Percentiles rank a stretch among this genome's conserved stretches.
phyloP scores from a whole-genome alignment of 37 sponge, comb jelly and placozoan species.

The Cladorhizidae sp. region DNA sequence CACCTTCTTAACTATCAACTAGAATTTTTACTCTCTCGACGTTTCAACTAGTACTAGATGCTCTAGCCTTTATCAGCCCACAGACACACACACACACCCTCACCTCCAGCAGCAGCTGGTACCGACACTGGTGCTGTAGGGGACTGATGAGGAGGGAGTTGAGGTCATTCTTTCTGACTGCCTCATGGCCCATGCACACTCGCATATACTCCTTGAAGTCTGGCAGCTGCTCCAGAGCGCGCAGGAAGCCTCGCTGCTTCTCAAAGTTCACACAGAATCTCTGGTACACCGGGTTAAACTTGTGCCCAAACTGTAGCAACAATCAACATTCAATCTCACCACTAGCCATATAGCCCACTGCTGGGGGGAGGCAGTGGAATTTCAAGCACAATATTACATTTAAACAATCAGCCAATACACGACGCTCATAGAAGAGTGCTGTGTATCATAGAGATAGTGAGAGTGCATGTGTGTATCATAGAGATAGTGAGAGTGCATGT shows the following conservation, averaged over 20 bases:
- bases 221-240: slow-evolving; percentile 28
- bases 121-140: slow-evolving; percentile 60
- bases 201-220: slow-evolving; percentile 36
- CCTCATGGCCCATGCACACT: slow-evolving; percentile 19
- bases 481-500: too few species aligned
- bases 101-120: slow-evolving; percentile 57
- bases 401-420: too few species aligned
- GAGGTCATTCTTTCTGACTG: slow-evolving; percentile 41
- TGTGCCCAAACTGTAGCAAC: slow-evolving; percentile 57
- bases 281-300: slow-evolving; percentile 66
- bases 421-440: too few species aligned
- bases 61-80: too few species aligned
- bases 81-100: background rate
- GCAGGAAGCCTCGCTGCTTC: slow-evolving; percentile 42
- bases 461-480: too few species aligned
- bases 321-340: background rate
- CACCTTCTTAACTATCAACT: too few species aligned
- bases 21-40: too few species aligned
- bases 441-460: too few species aligned
- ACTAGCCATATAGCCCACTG: background rate
- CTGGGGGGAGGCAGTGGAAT: too few species aligned
- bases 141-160: slow-evolving; percentile 47
- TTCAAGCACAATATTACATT: too few species aligned
- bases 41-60: too few species aligned
- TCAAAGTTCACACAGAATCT: slow-evolving; percentile 60